These are phyloP conservation scores for Petrophora chlorosata DNA, from an alignment of 2,888 invertebrate species.

Conservation along the genomic window DNA sequence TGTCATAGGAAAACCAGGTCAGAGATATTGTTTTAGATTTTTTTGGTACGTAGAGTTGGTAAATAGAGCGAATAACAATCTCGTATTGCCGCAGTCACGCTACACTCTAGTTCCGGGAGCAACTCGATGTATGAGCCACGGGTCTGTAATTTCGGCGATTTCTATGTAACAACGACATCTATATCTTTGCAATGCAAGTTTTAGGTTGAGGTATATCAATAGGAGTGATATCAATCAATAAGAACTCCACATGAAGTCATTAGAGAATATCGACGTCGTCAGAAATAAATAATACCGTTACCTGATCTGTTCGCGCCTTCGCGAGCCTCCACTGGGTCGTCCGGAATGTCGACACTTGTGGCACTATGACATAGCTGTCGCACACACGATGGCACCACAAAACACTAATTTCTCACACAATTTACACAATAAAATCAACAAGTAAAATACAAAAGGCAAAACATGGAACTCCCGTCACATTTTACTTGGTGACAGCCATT, in stretches of 20 bases:
- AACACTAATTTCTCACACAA: conserved; percentile 60
- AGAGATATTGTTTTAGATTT: not conserved
- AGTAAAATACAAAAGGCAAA: conserved; percentile 73
- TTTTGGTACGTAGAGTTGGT: conserved; percentile 16
- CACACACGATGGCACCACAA: conserved; percentile 45
- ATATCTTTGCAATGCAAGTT: conserved; percentile 1
- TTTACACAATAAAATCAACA: conserved; percentile 75
- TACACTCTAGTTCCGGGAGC: conserved; percentile 26
- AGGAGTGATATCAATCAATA: conserved; percentile 37
- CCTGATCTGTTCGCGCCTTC: conserved; percentile 65
- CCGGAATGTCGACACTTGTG: conserved; percentile 41
- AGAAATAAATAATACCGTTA: conserved; percentile 80
- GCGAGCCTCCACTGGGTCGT: conserved; percentile 48
- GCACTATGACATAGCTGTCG: conserved; percentile 64
- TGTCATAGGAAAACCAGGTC: not conserved
- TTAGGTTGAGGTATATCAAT: conserved; percentile 7
- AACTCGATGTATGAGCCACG: conserved; percentile 1
- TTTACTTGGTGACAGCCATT: conserved; percentile 50
- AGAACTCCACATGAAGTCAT: conserved; percentile 46
- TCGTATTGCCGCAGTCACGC: conserved; percentile 19
- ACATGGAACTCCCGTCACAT: conserved; percentile 74
- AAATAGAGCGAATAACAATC: conserved; percentile 20
- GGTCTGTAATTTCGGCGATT: conserved; percentile 2
- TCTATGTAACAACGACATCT: not conserved
- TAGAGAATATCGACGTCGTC: conserved; percentile 70